phyloP scores from a whole-genome alignment of 92 coral and sea anemone species.

The Zoanthus sociatus region DNA sequence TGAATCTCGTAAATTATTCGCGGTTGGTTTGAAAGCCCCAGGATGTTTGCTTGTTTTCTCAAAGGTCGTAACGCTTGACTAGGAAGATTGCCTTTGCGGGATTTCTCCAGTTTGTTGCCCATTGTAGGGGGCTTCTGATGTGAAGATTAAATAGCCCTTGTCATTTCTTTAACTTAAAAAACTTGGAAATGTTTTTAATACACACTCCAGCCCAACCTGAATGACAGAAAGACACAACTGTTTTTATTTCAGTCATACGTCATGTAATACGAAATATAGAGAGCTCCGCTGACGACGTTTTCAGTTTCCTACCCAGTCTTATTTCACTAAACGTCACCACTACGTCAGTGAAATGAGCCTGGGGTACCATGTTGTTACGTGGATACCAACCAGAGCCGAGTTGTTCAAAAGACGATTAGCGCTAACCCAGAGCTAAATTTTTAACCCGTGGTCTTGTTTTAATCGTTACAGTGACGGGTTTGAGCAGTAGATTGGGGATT shows the following conservation, averaged over 20 bases:
- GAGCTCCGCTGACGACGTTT: not conserved
- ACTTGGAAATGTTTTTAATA: not conserved
- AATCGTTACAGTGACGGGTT: too few species aligned
- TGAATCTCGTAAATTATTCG: conserved; percentile 76
- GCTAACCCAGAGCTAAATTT: too few species aligned
- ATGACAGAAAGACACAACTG: not conserved
- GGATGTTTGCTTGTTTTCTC: conserved; percentile 59
- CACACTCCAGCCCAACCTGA: not conserved
- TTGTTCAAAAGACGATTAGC: too few species aligned
- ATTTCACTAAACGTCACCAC: too few species aligned
- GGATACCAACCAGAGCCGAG: too few species aligned
- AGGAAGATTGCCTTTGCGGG: conserved; percentile 71
- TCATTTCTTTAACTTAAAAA: not conserved
- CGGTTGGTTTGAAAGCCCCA: conserved; percentile 70
- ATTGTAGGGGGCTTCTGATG: conserved; percentile 36
- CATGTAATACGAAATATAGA: conserved; percentile 8
- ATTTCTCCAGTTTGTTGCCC: conserved; percentile 81
- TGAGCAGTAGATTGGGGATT: too few species aligned
- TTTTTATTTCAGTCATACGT: not conserved
- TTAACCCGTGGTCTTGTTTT: too few species aligned
- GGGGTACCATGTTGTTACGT: too few species aligned
- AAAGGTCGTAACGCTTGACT: conserved; percentile 77
- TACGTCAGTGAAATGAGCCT: too few species aligned
- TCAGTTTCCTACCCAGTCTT: too few species aligned
- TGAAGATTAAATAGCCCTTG: not conserved